These are phyloP conservation scores for Ecliptopera silaceata DNA, from an alignment of 2,888 invertebrate species.

Conservation along the genomic window DNA sequence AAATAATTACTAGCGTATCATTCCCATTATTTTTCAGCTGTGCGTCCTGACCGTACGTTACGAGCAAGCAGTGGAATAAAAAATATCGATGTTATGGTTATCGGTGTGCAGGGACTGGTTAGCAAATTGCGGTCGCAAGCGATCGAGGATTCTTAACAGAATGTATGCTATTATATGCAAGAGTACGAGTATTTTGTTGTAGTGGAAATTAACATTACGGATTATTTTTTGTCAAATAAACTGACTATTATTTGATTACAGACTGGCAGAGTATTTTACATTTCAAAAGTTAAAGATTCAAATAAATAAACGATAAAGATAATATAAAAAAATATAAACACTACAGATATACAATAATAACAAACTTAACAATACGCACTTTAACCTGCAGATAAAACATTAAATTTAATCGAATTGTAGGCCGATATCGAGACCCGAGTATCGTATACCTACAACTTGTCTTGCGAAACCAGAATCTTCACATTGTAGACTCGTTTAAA, in stretches of 20 bases:
- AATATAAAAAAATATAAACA: background rate
- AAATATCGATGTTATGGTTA: constrained; percentile 36
- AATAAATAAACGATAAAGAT: background rate
- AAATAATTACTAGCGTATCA: constrained; percentile 29
- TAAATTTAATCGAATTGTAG: constrained; percentile 27
- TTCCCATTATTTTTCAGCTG: constrained; percentile 17
- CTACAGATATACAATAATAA: background rate
- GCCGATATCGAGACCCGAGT: constrained; percentile 56
- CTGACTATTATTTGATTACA: no score
- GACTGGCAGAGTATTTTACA: no score
- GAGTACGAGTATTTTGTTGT: background rate
- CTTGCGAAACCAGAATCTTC: constrained; percentile 80
- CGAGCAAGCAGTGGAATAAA: constrained; percentile 40
- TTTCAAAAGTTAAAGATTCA: background rate
- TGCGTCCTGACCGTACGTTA: constrained; percentile 32
- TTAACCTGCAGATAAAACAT: constrained; percentile 20
- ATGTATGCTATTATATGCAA: background rate
- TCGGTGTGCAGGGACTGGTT: constrained; percentile 37
- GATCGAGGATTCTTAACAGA: constrained; percentile 8
- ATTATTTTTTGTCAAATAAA: background rate
- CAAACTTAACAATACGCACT: constrained; percentile 16
- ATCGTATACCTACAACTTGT: constrained; percentile 66
- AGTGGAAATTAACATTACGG: background rate
- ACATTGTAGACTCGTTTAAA: constrained; percentile 78
- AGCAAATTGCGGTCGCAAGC: constrained; percentile 38